Percentiles rank a stretch among this genome's conserved stretches.
Evolutionary conservation across 2,113 vertebrate species (phyloP).

Genomic region (Halichoerus grypus): DNA sequence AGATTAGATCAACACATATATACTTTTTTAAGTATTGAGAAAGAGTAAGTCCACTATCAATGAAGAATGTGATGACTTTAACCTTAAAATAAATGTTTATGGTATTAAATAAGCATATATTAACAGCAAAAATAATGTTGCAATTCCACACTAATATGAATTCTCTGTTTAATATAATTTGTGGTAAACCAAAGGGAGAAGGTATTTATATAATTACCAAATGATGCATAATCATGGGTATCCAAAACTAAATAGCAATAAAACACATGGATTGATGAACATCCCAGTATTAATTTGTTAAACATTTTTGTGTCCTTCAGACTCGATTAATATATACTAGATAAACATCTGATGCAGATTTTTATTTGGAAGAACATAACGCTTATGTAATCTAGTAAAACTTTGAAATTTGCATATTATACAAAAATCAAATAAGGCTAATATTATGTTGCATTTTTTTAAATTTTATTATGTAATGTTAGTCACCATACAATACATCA

Average conservation of each 20-base stretch:
- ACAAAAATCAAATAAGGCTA: not conserved
- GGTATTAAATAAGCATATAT: not conserved
- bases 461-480: no score
- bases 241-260: constrained; percentile 41
- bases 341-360: not conserved
- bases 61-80: not conserved
- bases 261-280: not conserved
- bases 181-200: not conserved
- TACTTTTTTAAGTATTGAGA: not conserved
- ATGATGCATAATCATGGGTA: not conserved
- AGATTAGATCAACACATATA: not conserved
- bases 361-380: not conserved
- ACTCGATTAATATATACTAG: not conserved
- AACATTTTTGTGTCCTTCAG: not conserved
- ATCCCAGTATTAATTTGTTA: not conserved
- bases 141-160: not conserved
- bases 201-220: not conserved
- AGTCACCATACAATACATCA: no score
- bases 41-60: not conserved
- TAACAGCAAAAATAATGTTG: not conserved
- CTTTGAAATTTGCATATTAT: not conserved
- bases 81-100: not conserved
- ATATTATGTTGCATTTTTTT: not conserved
- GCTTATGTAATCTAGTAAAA: not conserved
- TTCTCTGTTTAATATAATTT: not conserved